phyloP scores from a whole-genome alignment of 2,797 vertebrate species.

The Hipposideros larvatus region DNA sequence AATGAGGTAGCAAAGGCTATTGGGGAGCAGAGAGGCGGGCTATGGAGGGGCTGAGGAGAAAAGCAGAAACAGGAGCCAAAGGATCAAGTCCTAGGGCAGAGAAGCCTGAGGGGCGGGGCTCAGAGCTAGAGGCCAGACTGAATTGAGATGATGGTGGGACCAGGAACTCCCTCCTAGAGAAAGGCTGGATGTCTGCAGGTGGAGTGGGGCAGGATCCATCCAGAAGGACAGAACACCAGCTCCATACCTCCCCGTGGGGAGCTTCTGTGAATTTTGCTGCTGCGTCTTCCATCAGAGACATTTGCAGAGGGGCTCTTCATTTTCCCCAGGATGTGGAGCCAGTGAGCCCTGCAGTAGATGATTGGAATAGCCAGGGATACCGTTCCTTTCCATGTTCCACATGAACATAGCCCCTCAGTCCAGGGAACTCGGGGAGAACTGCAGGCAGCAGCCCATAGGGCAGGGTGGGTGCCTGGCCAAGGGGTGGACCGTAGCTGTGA shows the following conservation, averaged over 20 bases:
- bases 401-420: rapidly evolving
- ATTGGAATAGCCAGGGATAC: slow-evolving; percentile 4
- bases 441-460: neutral
- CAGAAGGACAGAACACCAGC: neutral
- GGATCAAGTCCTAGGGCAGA: neutral
- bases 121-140: neutral
- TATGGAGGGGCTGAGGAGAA: neutral
- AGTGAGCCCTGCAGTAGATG: slow-evolving; percentile 24
- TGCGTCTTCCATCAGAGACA: neutral
- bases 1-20: neutral
- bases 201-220: neutral
- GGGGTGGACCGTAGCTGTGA: neutral
- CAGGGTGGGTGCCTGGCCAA: neutral
- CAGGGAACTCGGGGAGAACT: neutral
- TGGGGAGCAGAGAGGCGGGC: neutral
- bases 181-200: neutral
- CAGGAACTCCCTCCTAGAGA: neutral
- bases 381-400: neutral
- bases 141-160: neutral
- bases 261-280: neutral
- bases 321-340: slow-evolving; percentile 30
- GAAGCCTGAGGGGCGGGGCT: neutral
- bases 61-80: neutral
- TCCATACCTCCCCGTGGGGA: rapidly evolving
- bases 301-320: neutral